Evolutionary conservation across 2,113 vertebrate genomes (phyloP), one percentile per base, ranked within the genome.

Genomic region (Serilophus lunatus): DNA sequence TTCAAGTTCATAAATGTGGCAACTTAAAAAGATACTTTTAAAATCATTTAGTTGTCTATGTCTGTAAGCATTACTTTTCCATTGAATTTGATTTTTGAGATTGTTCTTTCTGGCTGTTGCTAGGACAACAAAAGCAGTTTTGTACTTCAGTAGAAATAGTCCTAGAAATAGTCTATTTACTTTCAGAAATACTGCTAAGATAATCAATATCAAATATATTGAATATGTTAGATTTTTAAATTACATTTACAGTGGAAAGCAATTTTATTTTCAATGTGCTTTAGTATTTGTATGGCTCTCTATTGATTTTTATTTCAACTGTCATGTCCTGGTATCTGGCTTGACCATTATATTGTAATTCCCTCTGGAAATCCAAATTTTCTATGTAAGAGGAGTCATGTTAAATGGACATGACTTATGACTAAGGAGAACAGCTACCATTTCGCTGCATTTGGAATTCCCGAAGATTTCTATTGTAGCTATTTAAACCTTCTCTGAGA

Each of bases 191-290:
- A 94, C 87, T 95, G 90, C 85, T 96, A 94, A 95, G 97, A 95
- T 97, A 97, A 98, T 98, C 97, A 92, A 98, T 98, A 97, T 86
- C 65, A 94, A 97, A 96, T 90, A 82, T 92, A 97, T 97, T 95
- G 96, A 96, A 96, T 97, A 98, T 96, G 89, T 97, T 95, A 94
- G 91, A 96, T 97, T 97, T 97, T 97, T 28, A 96, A 97, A 98
- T 97, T 97, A 96, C 95, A 96, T 95, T 97, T 98, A 97, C 91
- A 91, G 97, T 93, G 80, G 64, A 85, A 95, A 96, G 70, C 74
- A 96, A 96, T 96, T 97, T 97, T 97, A 95, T 97, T 97, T 98
- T 90, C 85, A 82, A 72, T 80, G 77, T 96, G 72, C 86, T 97
- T 94, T 89, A 90, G 54, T 75, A 83, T 97, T 88, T 92, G 77